Conservation (phyloP, 2,888 invertebrate species). For the Drosophila heteroneura region DNA sequence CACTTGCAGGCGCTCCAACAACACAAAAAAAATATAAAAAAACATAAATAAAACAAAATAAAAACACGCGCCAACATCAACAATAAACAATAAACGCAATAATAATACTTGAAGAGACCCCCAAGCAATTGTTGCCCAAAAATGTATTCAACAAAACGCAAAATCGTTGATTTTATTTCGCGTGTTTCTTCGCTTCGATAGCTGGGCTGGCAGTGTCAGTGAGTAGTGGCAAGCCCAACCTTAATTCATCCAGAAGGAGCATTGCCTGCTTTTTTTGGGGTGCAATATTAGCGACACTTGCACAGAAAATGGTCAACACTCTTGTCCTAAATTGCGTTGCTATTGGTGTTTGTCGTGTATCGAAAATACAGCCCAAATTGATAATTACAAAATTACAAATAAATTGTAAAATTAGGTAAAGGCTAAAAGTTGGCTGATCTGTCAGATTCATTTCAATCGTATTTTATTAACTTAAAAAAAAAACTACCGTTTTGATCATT, state of each 20-base stretch:
- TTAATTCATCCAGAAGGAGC: not conserved
- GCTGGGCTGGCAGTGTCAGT: not conserved
- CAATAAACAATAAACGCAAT: conserved; percentile 50
- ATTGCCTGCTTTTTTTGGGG: conserved; percentile 35
- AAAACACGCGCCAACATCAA: conserved; percentile 45
- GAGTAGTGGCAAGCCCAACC: not conserved
- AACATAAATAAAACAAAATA: conserved; percentile 65
- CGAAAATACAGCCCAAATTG: not conserved
- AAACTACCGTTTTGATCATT: not conserved
- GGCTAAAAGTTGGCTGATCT: not conserved
- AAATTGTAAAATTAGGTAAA: too few relatives aligned
- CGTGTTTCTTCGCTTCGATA: conserved; percentile 1
- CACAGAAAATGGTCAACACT: not conserved
- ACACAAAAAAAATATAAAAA: conserved; percentile 56
- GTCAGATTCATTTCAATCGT: not conserved
- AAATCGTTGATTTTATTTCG: conserved; percentile 15
- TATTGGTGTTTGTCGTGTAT: not conserved
- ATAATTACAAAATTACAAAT: not conserved
- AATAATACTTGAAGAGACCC: conserved; percentile 42
- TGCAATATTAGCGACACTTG: not conserved
- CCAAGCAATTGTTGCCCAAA: conserved; percentile 32
- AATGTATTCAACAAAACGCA: conserved; percentile 17
- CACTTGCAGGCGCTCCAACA: conserved; percentile 51
- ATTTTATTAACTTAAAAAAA: not conserved
- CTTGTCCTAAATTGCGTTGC: not conserved